A percentile compares a stretch with the other conserved stretches of the same genome.
These are phyloP conservation scores for Crocidura indochinensis DNA, from an alignment of 2,797 vertebrate species.

Conservation along the genomic window DNA sequence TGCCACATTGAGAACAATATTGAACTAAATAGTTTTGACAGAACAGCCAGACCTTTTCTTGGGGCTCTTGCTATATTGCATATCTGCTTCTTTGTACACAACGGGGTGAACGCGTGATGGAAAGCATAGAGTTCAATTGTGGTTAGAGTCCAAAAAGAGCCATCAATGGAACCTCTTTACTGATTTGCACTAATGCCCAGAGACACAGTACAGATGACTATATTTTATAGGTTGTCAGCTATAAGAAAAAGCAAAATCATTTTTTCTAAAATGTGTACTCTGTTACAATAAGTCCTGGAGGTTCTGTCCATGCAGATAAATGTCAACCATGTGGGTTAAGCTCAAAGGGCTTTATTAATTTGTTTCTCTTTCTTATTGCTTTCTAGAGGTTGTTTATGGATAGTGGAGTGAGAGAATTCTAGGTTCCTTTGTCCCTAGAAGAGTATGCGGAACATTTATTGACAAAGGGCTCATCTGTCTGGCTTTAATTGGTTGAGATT, in stretches of 20 bases:
- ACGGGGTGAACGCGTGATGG: slow-evolving; percentile 81
- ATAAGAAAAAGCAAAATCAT: slow-evolving; percentile 57
- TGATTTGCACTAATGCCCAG: slow-evolving; percentile 74
- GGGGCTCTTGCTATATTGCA: slow-evolving; percentile 82
- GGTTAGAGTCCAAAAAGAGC: slow-evolving; percentile 77
- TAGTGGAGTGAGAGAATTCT: slow-evolving; percentile 17
- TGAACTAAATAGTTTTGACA: slow-evolving; percentile 85
- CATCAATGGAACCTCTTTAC: slow-evolving; percentile 73
- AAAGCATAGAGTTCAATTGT: slow-evolving; percentile 85
- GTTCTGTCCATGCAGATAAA: slow-evolving; percentile 61
- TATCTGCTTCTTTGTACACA: slow-evolving; percentile 87
- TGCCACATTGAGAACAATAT: slow-evolving; percentile 82
- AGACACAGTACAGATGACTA: slow-evolving; percentile 76
- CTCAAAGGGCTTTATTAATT: slow-evolving; percentile 47
- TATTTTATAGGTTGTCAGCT: slow-evolving; percentile 76
- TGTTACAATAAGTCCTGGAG: slow-evolving; percentile 30
- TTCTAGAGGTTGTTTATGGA: slow-evolving; percentile 46
- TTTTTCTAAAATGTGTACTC: slow-evolving; percentile 71
- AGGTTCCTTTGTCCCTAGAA: slow-evolving; percentile 2
- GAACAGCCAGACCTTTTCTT: slow-evolving; percentile 72
- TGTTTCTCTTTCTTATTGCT: slow-evolving; percentile 24
- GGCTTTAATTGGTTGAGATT: slow-evolving; percentile 55
- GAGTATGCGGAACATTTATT: neutral
- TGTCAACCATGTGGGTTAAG: neutral
- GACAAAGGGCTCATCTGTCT: slow-evolving; percentile 48